Evolutionary conservation across 2,888 invertebrate genomes (phyloP), one percentile per base, ranked within the genome.

Genomic region (Drosophila dives): DNA sequence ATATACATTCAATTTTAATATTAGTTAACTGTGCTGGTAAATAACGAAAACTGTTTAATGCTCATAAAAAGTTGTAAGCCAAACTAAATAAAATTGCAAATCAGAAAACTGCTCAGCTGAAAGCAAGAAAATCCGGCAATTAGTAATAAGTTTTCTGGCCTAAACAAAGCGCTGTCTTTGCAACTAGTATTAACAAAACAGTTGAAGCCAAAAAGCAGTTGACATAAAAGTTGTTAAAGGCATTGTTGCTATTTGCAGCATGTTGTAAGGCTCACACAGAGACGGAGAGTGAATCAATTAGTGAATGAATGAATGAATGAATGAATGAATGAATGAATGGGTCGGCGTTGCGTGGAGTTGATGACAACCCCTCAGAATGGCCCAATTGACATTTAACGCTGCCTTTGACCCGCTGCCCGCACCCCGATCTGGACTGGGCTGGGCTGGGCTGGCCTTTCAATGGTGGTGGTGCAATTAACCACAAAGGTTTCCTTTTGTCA

Each of bases 401-500:
- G 75, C 73, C 77, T 80, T 75, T 84, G 85, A 80, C 80, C 83
- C 72, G 74, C 62, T 20, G n/a, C 7, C 38, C 29, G 26, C 38
- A 38, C 26, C 54, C 23, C 11, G 11, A 5, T n/a, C 45, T 38
- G 38, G 8, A 20, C 29, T 54, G 23, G 51, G 40, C 8, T 45
- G 20, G 26, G 26, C 48, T 17, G 49, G 49, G 26, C 49, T 17
- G 49, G 49, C 17, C 17, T 49, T 49, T 26, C 23, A 23, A 45
- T 11, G 2, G 50, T 69, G 75, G 84, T 81, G 75, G 67, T 86
- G 85, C 85, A 85, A 85, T 85, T 85, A 85, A 89, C 85, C 85
- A 72, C 85, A 85, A 85, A 85, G 89, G 85, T 84, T 85, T 85
- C 87, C 85, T 80, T 80, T 89, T 89, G 80, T 89, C 81, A 77